phyloP scores from a whole-genome alignment of 2,113 vertebrate species.

The Chloebia gouldiae region DNA sequence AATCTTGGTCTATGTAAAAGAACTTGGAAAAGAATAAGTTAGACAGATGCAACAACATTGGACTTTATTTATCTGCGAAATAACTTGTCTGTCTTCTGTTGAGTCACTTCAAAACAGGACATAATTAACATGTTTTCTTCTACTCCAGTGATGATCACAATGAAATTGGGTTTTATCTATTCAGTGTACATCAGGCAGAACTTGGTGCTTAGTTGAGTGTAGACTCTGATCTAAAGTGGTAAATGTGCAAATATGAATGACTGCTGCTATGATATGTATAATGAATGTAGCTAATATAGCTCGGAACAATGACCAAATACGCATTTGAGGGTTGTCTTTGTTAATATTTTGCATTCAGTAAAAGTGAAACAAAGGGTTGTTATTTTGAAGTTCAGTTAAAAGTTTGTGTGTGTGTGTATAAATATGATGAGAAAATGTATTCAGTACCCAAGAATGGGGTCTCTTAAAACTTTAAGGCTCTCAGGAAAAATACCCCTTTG shows the following conservation, averaged over 20 bases:
- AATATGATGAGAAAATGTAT: neutral
- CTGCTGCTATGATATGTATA: neutral
- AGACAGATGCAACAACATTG: neutral
- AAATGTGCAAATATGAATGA: neutral
- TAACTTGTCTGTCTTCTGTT: neutral
- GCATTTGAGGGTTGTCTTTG: neutral
- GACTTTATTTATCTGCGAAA: neutral
- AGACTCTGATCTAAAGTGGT: neutral
- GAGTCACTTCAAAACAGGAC: neutral
- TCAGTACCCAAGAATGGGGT: neutral
- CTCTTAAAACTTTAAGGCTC: neutral
- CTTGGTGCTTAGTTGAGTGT: neutral
- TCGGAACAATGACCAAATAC: neutral
- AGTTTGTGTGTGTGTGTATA: too few species aligned
- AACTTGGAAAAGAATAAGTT: slow-evolving; percentile 57
- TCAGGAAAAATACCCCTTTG: neutral
- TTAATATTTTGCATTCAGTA: neutral
- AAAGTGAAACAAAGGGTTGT: neutral
- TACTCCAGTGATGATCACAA: neutral
- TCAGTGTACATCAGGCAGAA: neutral
- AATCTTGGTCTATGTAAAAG: slow-evolving; percentile 46
- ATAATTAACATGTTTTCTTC: neutral
- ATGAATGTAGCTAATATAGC: neutral
- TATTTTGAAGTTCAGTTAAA: neutral
- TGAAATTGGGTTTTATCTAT: neutral